Evolutionary conservation across 2,888 invertebrate species (phyloP).

Genomic region (Tenthredo distinguenda): DNA sequence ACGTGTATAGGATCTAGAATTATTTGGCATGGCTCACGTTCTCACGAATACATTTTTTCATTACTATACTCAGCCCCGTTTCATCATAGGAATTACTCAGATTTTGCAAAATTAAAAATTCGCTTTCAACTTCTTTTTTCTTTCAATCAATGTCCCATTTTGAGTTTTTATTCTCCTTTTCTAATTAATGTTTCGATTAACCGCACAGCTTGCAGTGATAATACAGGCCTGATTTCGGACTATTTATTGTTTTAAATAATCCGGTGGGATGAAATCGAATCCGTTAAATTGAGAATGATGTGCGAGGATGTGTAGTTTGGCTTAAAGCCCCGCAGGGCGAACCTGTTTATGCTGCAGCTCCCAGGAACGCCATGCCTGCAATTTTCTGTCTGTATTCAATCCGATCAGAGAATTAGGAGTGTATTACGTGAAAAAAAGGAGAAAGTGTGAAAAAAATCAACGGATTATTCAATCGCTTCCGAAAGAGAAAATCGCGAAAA

Average conservation of each 20-base stretch:
- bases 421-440: background rate
- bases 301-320: background rate
- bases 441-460: background rate
- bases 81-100: background rate
- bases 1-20: background rate
- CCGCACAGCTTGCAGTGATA: no score
- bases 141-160: no score
- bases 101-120: background rate
- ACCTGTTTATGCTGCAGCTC: slow-evolving; percentile 25
- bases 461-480: background rate
- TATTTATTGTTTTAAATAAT: slow-evolving; percentile 26
- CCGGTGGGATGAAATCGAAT: background rate
- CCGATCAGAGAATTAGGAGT: background rate
- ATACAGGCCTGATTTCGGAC: background rate
- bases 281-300: background rate
- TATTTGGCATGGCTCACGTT: no score
- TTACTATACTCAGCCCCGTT: no score
- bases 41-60: no score
- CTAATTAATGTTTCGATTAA: no score
- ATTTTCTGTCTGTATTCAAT: background rate
- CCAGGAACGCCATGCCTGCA: background rate
- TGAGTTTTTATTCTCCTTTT: no score
- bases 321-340: slow-evolving; percentile 6
- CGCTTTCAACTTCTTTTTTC: no score
- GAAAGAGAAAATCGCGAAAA: background rate